phyloP scores from a whole-genome alignment of 2,113 vertebrate genomes.

The Edolisoma coerulescens region DNA sequence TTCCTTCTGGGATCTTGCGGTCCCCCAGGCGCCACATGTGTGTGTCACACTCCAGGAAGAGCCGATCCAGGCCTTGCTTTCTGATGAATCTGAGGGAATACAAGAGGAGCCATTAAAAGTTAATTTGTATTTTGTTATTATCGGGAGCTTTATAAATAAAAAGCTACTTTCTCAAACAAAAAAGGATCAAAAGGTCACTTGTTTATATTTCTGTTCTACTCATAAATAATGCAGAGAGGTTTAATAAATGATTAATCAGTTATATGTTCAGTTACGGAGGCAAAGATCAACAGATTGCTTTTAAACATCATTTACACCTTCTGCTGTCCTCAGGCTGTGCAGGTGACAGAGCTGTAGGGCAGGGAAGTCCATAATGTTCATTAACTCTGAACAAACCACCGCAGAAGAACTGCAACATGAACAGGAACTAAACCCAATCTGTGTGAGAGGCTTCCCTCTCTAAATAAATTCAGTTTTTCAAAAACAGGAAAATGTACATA shows the following conservation, averaged over 20 bases:
- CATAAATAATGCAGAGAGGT: neutral
- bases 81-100: conserved; percentile 85
- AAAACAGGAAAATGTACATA: neutral
- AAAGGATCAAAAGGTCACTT: neutral
- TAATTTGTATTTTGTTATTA: neutral
- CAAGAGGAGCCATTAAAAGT: neutral
- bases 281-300: neutral
- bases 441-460: neutral
- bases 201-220: neutral
- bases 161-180: neutral
- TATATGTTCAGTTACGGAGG: neutral
- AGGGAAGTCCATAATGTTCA: neutral
- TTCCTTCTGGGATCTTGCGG: conserved; percentile 92
- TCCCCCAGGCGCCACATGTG: conserved; percentile 99
- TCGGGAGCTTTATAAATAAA: neutral
- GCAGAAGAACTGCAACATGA: neutral
- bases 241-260: neutral
- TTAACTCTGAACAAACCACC: neutral
- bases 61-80: conserved; percentile 93
- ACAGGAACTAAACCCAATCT: neutral
- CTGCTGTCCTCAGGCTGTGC: neutral
- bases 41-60: conserved; percentile 95
- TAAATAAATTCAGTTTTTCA: neutral
- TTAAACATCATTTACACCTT: neutral
- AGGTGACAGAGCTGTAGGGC: neutral